Evolutionary conservation across 2,113 vertebrate genomes (phyloP).

Genomic region (Saimiri boliviensis): DNA sequence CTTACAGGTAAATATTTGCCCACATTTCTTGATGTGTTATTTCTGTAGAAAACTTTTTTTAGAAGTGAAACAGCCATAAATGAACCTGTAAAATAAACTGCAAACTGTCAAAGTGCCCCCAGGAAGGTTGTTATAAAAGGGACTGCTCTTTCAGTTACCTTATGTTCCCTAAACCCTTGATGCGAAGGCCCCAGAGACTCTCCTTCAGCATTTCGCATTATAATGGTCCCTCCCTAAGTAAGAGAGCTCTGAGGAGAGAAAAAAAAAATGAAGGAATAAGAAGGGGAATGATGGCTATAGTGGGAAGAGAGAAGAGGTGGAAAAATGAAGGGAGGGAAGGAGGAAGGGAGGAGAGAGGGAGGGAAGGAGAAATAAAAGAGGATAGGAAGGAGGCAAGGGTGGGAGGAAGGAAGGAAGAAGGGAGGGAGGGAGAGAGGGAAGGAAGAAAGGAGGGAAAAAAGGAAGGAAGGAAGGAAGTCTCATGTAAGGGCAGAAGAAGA

Average conservation of each 20-base stretch:
- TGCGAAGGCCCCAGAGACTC: neutral
- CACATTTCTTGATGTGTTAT: neutral
- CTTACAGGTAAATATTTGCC: neutral
- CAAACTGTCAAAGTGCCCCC: neutral
- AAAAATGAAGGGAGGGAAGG: neutral
- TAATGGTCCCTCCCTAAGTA: neutral
- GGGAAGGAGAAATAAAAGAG: too few species aligned
- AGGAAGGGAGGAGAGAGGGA: too few species aligned
- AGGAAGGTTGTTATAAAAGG: neutral
- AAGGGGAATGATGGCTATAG: too few species aligned
- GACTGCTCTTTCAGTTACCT: neutral
- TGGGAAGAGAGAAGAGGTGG: neutral
- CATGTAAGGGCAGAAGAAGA: neutral
- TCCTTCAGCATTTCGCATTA: conserved; percentile 43
- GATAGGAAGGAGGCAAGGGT: too few species aligned
- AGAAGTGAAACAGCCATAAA: neutral
- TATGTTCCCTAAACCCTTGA: neutral
- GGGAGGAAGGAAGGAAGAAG: too few species aligned
- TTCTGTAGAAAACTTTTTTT: conserved; percentile 29
- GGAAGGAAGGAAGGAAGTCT: accelerated
- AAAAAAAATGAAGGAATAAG: neutral
- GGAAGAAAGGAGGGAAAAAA: too few species aligned
- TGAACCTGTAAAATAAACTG: neutral
- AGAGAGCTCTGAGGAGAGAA: neutral
- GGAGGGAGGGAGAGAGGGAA: too few species aligned